Evolutionary conservation across 2,888 invertebrate genomes (phyloP).

Genomic region (Dicyrtoma fusca): DNA sequence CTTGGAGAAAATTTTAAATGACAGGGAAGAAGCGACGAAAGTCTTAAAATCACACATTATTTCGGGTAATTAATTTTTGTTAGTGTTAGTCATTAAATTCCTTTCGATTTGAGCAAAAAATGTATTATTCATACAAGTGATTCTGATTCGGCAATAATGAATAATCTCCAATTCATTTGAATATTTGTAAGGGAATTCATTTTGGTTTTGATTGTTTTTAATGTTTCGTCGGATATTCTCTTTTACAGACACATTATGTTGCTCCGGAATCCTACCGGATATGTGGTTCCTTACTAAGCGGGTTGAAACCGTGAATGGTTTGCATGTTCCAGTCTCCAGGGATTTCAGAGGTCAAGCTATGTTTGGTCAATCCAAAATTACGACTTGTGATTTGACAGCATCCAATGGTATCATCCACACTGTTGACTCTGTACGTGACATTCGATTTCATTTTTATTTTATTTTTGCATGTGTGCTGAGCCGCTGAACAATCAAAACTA

Average conservation of each 20-base stretch:
- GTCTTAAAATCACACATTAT: conserved; percentile 64
- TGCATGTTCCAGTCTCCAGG: conserved; percentile 58
- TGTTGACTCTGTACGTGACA: conserved; percentile 58
- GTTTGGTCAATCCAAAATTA: conserved; percentile 59
- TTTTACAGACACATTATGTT: conserved; percentile 59
- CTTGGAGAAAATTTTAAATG: conserved; percentile 61
- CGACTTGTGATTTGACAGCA: conserved; percentile 59
- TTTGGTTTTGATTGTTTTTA: background rate
- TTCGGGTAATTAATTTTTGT: conserved; percentile 60
- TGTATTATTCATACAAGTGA: too few relatives aligned
- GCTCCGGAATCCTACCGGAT: conserved; percentile 60
- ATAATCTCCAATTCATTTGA: too few relatives aligned
- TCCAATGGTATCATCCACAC: conserved; percentile 60
- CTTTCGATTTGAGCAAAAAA: too few relatives aligned
- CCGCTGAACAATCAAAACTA: too few relatives aligned
- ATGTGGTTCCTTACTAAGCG: conserved; percentile 59
- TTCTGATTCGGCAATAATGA: too few relatives aligned
- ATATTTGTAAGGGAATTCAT: conserved; percentile 25
- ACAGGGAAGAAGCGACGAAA: conserved; percentile 62
- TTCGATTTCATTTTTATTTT: background rate
- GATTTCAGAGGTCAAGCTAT: conserved; percentile 58
- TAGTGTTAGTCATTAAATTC: conserved; percentile 26
- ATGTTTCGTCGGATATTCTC: too few relatives aligned
- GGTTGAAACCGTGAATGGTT: conserved; percentile 59
- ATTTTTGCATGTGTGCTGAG: too few relatives aligned